Conservation (phyloP, 2,113 vertebrate genomes). For the Tylochromis polylepis region DNA sequence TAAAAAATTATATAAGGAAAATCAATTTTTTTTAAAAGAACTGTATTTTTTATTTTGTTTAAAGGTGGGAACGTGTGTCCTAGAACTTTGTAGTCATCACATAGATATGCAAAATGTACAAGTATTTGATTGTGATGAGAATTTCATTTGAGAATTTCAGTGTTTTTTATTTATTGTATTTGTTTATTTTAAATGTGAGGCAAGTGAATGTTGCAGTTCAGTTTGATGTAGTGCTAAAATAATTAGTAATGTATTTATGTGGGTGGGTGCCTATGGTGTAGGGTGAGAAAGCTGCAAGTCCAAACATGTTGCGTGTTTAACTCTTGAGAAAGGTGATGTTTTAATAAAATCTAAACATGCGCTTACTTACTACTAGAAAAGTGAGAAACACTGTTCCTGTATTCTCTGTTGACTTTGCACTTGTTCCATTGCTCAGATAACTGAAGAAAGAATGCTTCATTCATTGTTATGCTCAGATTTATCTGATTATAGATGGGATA, state of each 20-base stretch:
- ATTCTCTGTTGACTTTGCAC: not conserved
- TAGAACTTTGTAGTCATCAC: not conserved
- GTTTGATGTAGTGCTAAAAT: not conserved
- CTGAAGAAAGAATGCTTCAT: not conserved
- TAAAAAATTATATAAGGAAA: not conserved
- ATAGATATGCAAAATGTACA: not conserved
- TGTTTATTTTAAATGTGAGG: not conserved
- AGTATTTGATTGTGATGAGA: not conserved
- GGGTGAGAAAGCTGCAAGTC: not conserved
- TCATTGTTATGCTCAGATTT: not conserved
- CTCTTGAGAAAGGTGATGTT: not conserved
- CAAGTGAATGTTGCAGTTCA: not conserved
- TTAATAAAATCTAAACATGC: not conserved
- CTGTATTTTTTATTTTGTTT: not conserved
- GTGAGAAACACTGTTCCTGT: not conserved
- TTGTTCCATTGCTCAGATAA: not conserved
- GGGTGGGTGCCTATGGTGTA: not conserved
- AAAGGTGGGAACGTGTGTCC: not conserved
- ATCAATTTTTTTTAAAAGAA: not conserved
- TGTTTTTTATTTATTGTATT: not conserved
- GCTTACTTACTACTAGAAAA: not conserved
- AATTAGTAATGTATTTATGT: not conserved
- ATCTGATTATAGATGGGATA: not conserved
- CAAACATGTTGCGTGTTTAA: constrained; percentile 19
- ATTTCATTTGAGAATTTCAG: not conserved